A percentile compares a stretch with the other conserved stretches of the same genome.
Evolutionary conservation across 2,113 vertebrate genomes (phyloP).

Genomic region (Picathartes gymnocephalus): DNA sequence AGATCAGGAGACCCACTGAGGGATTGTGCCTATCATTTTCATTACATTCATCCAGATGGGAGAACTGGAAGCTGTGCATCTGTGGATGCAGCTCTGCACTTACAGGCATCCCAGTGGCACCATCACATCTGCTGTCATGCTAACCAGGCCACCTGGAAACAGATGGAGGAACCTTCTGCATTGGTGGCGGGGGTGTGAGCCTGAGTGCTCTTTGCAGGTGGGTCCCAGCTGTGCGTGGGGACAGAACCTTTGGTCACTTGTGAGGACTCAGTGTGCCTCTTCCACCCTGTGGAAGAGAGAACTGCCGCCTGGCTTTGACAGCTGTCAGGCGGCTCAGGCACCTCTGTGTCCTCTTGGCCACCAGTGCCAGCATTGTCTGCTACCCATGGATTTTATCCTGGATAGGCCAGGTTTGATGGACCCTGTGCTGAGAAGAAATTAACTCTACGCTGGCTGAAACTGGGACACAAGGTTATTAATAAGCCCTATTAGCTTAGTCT

Average conservation of each 20-base stretch:
- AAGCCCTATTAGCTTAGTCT: background rate
- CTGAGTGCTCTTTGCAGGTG: background rate
- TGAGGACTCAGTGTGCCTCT: background rate
- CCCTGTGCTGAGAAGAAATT: background rate
- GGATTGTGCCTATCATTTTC: background rate
- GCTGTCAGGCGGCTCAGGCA: background rate
- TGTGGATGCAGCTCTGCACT: rapidly evolving
- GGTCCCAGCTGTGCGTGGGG: background rate
- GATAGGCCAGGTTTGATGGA: background rate
- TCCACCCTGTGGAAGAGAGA: background rate
- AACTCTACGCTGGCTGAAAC: background rate
- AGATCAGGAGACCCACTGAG: background rate
- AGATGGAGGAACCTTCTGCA: background rate
- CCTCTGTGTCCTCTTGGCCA: rapidly evolving
- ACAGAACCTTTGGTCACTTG: background rate
- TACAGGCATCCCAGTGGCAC: background rate
- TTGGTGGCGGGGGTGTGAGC: rapidly evolving
- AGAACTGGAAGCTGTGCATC: background rate
- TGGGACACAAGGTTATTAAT: background rate
- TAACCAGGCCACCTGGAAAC: background rate
- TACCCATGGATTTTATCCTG: background rate
- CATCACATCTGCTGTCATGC: background rate
- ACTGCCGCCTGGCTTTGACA: background rate
- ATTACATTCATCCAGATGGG: background rate
- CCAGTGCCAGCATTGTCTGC: rapidly evolving